Evolutionary conservation across 2,797 vertebrate genomes (phyloP).

Genomic region (Oreortyx pictus): DNA sequence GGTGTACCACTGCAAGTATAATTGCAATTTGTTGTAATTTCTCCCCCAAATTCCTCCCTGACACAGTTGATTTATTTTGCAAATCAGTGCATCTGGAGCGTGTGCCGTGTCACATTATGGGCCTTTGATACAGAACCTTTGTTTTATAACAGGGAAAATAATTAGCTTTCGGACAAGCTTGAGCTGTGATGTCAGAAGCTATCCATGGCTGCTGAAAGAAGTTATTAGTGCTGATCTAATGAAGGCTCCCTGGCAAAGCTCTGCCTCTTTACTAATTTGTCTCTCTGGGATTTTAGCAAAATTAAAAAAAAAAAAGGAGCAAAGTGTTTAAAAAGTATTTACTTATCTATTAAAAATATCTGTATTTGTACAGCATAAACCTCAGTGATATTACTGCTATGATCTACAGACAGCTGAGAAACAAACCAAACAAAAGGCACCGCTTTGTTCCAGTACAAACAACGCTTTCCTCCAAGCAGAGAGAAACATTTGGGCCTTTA

Average conservation of each 20-base stretch:
- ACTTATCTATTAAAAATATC: background rate
- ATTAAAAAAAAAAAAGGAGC: constrained; percentile 65
- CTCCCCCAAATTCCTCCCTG: constrained; percentile 76
- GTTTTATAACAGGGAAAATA: constrained; percentile 83
- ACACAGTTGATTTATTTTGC: constrained; percentile 81
- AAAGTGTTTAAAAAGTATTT: constrained; percentile 9
- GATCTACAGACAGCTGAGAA: constrained; percentile 25
- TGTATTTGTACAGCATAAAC: constrained; percentile 28
- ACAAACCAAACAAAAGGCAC: constrained; percentile 17
- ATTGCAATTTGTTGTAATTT: constrained; percentile 82
- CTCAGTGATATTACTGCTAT: background rate
- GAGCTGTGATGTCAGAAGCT: constrained; percentile 79
- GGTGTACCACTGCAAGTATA: constrained; percentile 71
- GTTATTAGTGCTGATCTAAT: constrained; percentile 80
- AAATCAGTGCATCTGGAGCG: constrained; percentile 81
- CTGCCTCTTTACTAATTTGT: constrained; percentile 82
- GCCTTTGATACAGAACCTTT: constrained; percentile 83
- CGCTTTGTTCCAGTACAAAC: constrained; percentile 2
- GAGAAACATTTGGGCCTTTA: constrained; percentile 24
- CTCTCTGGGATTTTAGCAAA: constrained; percentile 81
- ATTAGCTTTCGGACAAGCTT: constrained; percentile 83
- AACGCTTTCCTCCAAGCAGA: background rate
- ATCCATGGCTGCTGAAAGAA: constrained; percentile 79
- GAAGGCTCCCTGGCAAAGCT: constrained; percentile 76
- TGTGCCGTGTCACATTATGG: constrained; percentile 79